A percentile compares a stretch with the other conserved stretches of the same genome.
Evolutionary conservation across 2,113 vertebrate genomes (phyloP).

Genomic region (Nesoenas mayeri): DNA sequence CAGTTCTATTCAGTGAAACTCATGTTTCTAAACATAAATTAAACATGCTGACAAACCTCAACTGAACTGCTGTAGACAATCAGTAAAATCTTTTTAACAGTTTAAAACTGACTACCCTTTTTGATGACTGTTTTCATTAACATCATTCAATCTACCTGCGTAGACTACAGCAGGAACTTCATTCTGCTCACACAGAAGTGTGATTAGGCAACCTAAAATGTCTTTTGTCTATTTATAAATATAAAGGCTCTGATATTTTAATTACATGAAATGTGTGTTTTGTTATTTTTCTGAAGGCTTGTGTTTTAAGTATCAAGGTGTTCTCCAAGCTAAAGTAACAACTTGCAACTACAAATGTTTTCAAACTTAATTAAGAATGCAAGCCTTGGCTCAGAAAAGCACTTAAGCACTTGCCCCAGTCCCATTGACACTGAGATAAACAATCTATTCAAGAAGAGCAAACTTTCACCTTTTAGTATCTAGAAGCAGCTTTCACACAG

Average conservation of each 20-base stretch:
- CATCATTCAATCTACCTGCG: neutral
- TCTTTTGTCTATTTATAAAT: neutral
- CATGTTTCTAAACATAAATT: neutral
- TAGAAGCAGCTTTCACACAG: neutral
- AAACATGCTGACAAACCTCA: neutral
- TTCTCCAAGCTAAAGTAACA: neutral
- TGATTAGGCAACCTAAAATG: neutral
- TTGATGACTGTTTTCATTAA: neutral
- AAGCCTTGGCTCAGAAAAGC: neutral
- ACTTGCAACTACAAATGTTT: neutral
- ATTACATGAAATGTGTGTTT: neutral
- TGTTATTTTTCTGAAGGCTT: neutral
- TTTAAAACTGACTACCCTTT: neutral
- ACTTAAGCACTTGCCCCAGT: neutral
- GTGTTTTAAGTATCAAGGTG: neutral
- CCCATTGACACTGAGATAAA: neutral
- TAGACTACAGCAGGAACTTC: neutral
- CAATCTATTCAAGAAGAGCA: neutral
- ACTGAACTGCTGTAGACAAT: neutral
- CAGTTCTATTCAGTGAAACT: neutral
- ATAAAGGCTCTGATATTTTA: neutral
- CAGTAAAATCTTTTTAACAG: neutral
- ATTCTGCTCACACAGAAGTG: neutral
- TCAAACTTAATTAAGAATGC: neutral
- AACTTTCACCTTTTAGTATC: neutral